Evolutionary conservation across 2,797 vertebrate species (phyloP), one percentile per base, ranked within the genome.

Genomic region (Anabas testudineus): DNA sequence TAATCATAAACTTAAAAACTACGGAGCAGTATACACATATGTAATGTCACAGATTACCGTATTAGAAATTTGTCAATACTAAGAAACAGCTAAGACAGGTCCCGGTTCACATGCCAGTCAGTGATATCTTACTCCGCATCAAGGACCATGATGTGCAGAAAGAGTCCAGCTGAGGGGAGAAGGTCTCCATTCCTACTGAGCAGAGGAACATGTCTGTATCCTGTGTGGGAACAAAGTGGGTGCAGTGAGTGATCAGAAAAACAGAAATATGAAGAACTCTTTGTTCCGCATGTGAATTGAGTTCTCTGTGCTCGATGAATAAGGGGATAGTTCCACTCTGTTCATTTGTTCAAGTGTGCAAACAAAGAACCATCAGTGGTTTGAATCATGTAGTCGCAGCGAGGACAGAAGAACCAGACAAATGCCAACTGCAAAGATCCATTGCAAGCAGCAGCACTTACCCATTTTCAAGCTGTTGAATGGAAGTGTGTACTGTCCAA

Each of bases 191-290:
- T 95, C 90, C 94, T 95, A 39, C 92, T 93, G 70, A 96, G 84
- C 63, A 99, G 94, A 55, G 98, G 97, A 76, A 99, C 87, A 1
- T 99, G 97, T 73, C 96, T 95, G 90, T 98, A 99, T 61, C 98
- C 98, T 99, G 91, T 46, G 62, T 19, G 61, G 32, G 67, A 68
- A 89, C 45, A 85, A 71, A 76, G 51, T 3, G 55, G 64, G 10
- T n/a, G 47, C 39, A 43, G 72, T 84, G 32, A 77, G 74, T 9
- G 12, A 64, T 51, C 26, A 71, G 24, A 62, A 18, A 66, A 22
- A 30, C 26, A 3, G 76, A 2, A 64, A 63, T 14, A 56, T 26
- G 22, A 83, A 41, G 39, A 59, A 37, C 57, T 71, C 52, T 71
- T 62, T 74, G 81, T 79, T 69, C 39, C 56, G 28, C 15, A 12